Conservation (phyloP, 2,888 invertebrate genomes). For the Theodoxus fluviatilis region DNA sequence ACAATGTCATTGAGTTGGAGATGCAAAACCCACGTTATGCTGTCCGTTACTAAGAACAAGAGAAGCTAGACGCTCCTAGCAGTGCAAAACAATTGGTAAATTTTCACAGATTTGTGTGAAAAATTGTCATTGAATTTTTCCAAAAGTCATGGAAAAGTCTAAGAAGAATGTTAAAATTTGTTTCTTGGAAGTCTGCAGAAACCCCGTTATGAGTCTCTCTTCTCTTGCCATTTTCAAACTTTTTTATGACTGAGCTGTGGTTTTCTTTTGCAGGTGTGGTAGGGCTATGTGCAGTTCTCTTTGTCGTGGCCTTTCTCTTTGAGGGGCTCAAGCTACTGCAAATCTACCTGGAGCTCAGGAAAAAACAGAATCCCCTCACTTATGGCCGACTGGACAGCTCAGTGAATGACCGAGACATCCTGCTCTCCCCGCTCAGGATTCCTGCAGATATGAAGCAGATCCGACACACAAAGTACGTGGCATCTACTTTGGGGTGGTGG, state of each 20-base stretch:
- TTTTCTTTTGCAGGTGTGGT: conserved; percentile 38
- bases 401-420: conserved; percentile 36
- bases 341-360: conserved; percentile 38
- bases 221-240: neutral
- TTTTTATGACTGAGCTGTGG: neutral
- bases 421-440: conserved; percentile 46
- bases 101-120: neutral
- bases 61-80: too few relatives aligned
- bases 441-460: conserved; percentile 43
- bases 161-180: too few relatives aligned
- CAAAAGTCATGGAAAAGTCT: neutral
- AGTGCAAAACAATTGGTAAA: too few relatives aligned
- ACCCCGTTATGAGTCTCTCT: too few relatives aligned
- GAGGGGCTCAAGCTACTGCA: conserved; percentile 43
- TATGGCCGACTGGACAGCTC: conserved; percentile 37
- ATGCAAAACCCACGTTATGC: too few relatives aligned
- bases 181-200: too few relatives aligned
- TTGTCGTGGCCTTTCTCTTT: conserved; percentile 38
- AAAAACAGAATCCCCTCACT: conserved; percentile 45
- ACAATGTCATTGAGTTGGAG: too few relatives aligned
- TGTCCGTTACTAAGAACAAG: too few relatives aligned
- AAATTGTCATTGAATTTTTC: neutral
- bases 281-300: conserved; percentile 37
- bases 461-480: conserved; percentile 17
- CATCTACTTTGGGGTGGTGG: too few relatives aligned